Evolutionary conservation across 2,113 vertebrate species (phyloP), one percentile per base, ranked within the genome.

Genomic region (Osmerus eperlanus): DNA sequence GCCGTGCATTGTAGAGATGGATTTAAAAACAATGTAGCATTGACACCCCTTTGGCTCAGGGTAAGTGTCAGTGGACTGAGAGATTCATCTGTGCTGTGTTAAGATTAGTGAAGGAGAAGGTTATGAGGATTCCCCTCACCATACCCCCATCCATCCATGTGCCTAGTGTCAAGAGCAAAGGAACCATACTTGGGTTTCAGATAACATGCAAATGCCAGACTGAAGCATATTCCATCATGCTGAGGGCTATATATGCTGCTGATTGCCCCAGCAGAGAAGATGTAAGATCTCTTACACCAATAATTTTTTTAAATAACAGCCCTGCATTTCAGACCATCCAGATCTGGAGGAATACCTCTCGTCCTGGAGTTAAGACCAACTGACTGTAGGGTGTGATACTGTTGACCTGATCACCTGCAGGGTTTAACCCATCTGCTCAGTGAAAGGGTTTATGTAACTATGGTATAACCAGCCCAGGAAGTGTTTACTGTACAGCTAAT

Each of bases 51-150:
- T 7, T 36, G 32, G 32, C 32, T 36, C 32, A 47, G 41, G 9
- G 9, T 47, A 12, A 0, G 41, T 47, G 41, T 18, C 62, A 14
- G 15, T n/a, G 18, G 62, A 29, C 62, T 64, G 18, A 64, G 15
- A 32, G 29, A n/a, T 18, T 36, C 62, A 36, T 28, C 18, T 47
- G 65, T 53, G 19, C 41, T 2, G 9, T 68, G 36, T 4, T 13
- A 60, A 54, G 12, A 61, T 59, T 47, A 32, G 62, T 63, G 64
- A 72, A 59, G 18, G 25, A 67, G 51, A 58, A 66, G 60, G 70
- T 84, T 64, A 74, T 72, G 71, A 63, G 58, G n/a, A 29, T 65
- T 4, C 56, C 77, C 52, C 62, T 23, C 12, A 52, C 71, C 60
- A 59, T 68, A 70, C 61, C 65, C 25, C 6, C n/a, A 47, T 11